phyloP scores from a whole-genome alignment of 2,888 invertebrate species.

The Pristionchus japonicus region DNA sequence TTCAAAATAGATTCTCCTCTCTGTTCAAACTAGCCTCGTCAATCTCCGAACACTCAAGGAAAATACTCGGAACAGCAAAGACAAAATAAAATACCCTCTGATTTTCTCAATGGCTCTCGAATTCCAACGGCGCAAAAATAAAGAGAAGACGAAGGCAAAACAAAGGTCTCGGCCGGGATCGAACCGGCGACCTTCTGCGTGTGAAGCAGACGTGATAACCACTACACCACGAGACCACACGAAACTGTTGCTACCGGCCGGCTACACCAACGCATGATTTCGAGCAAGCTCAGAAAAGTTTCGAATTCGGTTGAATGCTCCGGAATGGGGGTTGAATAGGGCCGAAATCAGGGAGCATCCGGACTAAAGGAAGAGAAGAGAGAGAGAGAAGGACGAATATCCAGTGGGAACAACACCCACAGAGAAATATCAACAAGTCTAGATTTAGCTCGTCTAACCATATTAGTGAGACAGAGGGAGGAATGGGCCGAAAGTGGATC shows the following conservation, averaged over 20 bases:
- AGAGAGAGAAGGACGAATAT: not conserved
- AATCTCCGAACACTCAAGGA: not conserved
- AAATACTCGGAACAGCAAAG: not conserved
- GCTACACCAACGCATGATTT: not conserved
- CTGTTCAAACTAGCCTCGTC: not conserved
- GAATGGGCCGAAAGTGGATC: not conserved
- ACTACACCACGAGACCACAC: slow-evolving; percentile 53
- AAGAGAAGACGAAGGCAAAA: not conserved
- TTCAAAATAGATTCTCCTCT: not conserved
- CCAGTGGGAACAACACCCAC: slow-evolving; percentile 3
- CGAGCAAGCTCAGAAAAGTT: not conserved
- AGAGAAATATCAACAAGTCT: not conserved
- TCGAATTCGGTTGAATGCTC: not conserved
- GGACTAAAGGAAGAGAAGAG: not conserved
- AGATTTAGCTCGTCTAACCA: not conserved
- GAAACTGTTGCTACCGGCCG: not conserved
- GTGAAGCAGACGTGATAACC: slow-evolving; percentile 59
- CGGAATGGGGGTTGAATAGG: not conserved
- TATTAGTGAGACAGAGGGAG: not conserved
- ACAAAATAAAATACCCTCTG: not conserved
- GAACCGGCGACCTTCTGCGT: slow-evolving; percentile 60
- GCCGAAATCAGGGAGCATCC: slow-evolving; percentile 12
- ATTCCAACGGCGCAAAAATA: not conserved
- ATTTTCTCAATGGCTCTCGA: not conserved
- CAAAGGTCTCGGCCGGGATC: slow-evolving; percentile 51